phyloP scores from a whole-genome alignment of 2,113 vertebrate genomes.

The Nesoenas mayeri region DNA sequence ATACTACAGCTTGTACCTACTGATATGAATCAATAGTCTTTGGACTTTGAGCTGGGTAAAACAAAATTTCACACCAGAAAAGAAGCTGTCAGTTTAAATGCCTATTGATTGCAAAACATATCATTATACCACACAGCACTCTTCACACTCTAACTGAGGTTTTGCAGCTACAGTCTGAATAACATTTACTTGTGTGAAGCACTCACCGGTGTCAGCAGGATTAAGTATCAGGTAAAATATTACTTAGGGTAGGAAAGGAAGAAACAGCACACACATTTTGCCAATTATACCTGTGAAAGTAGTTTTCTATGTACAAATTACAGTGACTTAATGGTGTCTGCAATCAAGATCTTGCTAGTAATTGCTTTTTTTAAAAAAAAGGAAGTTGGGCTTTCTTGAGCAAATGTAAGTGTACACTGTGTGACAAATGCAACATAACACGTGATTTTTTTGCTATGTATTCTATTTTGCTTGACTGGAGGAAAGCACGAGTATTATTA shows the following conservation, averaged over 20 bases:
- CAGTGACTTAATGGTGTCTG: not conserved
- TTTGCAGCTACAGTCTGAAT: not conserved
- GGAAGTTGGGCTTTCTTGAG: not conserved
- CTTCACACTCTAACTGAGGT: not conserved
- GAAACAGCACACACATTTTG: not conserved
- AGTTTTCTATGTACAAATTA: not conserved
- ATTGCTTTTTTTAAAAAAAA: not conserved
- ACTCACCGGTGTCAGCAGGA: not conserved
- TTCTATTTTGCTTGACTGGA: not conserved
- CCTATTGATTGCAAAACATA: not conserved
- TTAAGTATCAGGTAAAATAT: not conserved
- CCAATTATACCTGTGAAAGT: not conserved
- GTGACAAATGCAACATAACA: not conserved
- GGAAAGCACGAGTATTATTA: not conserved
- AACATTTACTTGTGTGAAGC: not conserved
- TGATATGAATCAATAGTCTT: not conserved
- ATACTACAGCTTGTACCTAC: not conserved
- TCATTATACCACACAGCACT: not conserved
- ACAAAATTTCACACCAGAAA: constrained; percentile 2
- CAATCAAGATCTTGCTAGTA: not conserved
- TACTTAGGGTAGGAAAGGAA: not conserved
- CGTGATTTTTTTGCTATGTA: rapidly evolving
- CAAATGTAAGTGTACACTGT: rapidly evolving
- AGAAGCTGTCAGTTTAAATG: not conserved
- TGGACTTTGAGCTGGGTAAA: not conserved